Conservation (phyloP, 1,140 invertebrate species). For the Bombyx mandarina region DNA sequence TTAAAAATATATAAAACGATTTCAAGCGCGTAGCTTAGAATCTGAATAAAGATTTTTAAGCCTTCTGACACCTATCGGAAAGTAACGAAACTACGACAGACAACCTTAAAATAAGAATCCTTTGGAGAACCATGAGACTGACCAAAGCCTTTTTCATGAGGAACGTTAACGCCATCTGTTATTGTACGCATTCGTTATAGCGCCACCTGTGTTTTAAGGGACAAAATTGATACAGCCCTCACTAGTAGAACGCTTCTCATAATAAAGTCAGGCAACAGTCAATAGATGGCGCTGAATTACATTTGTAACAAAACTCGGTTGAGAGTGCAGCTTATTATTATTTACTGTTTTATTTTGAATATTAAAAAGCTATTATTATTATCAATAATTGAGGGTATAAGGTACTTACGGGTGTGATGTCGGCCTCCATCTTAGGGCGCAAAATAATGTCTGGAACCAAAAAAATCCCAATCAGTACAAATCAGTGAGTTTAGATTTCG, state of each 20-base stretch:
- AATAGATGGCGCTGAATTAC: conserved; percentile 22
- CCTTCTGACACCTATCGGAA: no score
- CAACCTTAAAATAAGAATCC: no score
- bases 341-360: neutral
- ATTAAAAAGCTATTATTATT: conserved; percentile 11
- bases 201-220: no score
- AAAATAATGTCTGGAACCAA: conserved; percentile 51
- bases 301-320: conserved; percentile 13
- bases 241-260: neutral
- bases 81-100: no score
- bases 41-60: no score
- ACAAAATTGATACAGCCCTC: conserved; percentile 2
- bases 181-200: no score
- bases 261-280: neutral
- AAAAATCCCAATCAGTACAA: conserved; percentile 21
- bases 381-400: neutral
- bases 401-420: conserved; percentile 52
- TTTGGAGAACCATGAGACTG: no score
- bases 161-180: no score
- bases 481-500: conserved; percentile 4
- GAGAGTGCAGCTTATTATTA: conserved; percentile 14
- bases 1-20: no score
- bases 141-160: no score
- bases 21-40: no score
- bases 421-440: conserved; percentile 31